Evolutionary conservation across 2,113 vertebrate genomes (phyloP).

Genomic region (Prinia subflava): DNA sequence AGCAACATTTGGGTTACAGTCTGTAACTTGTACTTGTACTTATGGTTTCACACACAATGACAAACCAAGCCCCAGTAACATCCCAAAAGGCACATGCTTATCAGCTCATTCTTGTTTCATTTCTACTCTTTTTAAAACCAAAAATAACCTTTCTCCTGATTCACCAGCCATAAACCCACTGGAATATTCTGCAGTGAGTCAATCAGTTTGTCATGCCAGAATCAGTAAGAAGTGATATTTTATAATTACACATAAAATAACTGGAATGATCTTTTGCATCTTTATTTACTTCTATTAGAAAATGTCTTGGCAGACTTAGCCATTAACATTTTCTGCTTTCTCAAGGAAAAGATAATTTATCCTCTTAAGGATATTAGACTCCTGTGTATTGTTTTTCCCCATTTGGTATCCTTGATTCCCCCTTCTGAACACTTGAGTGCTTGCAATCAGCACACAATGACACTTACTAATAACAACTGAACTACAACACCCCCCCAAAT

Average conservation of each 20-base stretch:
- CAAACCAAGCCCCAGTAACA: neutral
- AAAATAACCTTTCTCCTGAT: neutral
- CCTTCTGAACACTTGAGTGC: slow-evolving; percentile 68
- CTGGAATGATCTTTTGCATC: slow-evolving; percentile 50
- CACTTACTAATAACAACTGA: slow-evolving; percentile 60
- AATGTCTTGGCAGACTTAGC: slow-evolving; percentile 52
- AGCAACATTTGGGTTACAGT: fast-evolving
- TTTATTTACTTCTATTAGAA: slow-evolving; percentile 73
- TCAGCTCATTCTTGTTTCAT: neutral
- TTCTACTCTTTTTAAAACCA: neutral
- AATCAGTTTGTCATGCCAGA: neutral
- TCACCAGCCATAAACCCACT: neutral
- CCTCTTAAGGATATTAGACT: slow-evolving; percentile 73
- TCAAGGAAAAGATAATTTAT: slow-evolving; percentile 77
- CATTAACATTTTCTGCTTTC: slow-evolving; percentile 74
- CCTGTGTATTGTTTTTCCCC: slow-evolving; percentile 72
- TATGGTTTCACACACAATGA: neutral
- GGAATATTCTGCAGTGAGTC: neutral
- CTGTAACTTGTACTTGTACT: neutral
- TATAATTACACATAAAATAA: slow-evolving; percentile 44
- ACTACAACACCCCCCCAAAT: slow-evolving; percentile 37
- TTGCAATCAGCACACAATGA: slow-evolving; percentile 68
- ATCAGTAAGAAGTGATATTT: neutral
- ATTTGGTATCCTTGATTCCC: slow-evolving; percentile 65
- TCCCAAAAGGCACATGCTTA: neutral